phyloP scores from a whole-genome alignment of 2,797 vertebrate species.

The Neosilurus mollespiculum region DNA sequence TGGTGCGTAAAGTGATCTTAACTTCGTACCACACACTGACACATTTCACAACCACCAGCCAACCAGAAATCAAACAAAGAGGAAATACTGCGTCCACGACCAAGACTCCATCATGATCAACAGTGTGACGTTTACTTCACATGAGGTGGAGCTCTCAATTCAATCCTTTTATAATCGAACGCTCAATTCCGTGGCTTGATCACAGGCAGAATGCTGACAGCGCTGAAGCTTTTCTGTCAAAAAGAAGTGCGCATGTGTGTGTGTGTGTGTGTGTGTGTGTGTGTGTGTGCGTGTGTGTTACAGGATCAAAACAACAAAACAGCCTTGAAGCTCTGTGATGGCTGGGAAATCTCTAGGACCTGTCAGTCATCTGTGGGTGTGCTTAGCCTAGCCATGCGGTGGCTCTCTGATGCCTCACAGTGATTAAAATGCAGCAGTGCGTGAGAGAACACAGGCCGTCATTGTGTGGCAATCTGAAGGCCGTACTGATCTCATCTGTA shows the following conservation, averaged over 20 bases:
- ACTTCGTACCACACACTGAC: background rate
- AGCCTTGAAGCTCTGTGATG: background rate
- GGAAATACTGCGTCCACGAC: background rate
- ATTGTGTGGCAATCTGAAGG: slow-evolving; percentile 49
- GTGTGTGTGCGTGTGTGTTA: too few relatives aligned
- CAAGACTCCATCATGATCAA: background rate
- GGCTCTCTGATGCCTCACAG: slow-evolving; percentile 49
- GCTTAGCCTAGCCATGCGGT: background rate
- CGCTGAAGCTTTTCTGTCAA: background rate
- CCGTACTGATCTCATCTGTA: slow-evolving; percentile 47
- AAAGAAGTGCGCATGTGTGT: background rate
- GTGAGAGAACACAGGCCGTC: slow-evolving; percentile 38
- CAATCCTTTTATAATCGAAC: background rate
- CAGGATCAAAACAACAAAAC: background rate
- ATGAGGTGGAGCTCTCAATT: background rate
- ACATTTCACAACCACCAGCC: background rate
- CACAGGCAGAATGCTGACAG: too few relatives aligned
- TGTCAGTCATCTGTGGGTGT: background rate
- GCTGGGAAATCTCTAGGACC: background rate
- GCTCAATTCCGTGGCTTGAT: background rate
- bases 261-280: too few relatives aligned
- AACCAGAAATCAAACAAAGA: background rate
- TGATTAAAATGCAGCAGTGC: slow-evolving; percentile 44
- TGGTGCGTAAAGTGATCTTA: background rate
- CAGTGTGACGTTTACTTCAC: background rate